phyloP scores from a whole-genome alignment of 2,113 vertebrate species.

The Merops nubicus region DNA sequence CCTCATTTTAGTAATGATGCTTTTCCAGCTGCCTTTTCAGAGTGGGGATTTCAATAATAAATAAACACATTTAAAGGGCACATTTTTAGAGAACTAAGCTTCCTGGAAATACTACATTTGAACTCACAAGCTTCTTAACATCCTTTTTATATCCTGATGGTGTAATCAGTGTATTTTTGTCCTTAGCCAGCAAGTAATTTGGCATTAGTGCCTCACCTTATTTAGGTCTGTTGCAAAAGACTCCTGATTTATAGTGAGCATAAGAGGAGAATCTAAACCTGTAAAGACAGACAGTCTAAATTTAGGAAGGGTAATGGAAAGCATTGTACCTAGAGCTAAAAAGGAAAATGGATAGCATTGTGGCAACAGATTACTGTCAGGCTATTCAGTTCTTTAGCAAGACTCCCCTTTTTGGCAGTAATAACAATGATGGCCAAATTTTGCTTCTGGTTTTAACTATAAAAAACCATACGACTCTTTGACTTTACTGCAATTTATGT shows the following conservation, averaged over 20 bases:
- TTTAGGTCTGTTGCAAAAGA: constrained; percentile 14
- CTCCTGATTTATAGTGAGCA: rapidly evolving
- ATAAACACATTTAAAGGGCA: neutral
- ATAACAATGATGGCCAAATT: neutral
- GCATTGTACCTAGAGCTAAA: neutral
- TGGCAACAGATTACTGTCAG: neutral
- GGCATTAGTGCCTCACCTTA: neutral
- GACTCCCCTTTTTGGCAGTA: neutral
- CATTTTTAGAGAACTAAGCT: constrained; percentile 4
- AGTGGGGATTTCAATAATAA: neutral
- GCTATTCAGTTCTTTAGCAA: neutral
- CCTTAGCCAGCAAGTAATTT: neutral
- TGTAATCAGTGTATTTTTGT: constrained; percentile 5
- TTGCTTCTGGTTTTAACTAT: neutral
- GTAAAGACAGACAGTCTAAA: neutral
- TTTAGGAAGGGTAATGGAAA: constrained; percentile 21
- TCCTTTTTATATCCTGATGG: constrained; percentile 27
- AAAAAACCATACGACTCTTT: neutral
- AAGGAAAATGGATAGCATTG: neutral
- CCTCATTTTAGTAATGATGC: neutral
- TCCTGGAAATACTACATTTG: constrained; percentile 20
- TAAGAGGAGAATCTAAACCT: neutral
- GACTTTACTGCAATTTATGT: neutral
- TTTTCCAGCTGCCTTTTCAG: constrained; percentile 1
- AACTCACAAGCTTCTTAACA: constrained; percentile 40